Base-by-base conservation (phyloP, 2,888 invertebrate species). In the Phania funesta region DNA sequence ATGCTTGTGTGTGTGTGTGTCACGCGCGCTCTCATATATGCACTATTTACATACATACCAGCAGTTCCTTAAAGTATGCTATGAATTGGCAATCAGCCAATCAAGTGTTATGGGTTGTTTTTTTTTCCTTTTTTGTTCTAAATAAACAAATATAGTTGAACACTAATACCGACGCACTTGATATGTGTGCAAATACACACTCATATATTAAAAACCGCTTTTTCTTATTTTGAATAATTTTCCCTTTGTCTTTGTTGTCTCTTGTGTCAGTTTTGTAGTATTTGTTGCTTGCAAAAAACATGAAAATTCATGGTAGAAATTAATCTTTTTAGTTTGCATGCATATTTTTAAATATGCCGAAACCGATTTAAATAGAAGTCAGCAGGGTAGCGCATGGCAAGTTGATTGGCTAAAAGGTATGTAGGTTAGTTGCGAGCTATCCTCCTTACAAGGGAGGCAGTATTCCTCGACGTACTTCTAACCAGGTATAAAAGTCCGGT, bases 21-120 rank as follows among this genome's bases (percentile, higher is more conserved):
- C n/a, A 1, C 32, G 48, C 20, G 22, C 9, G n/a, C 9, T 16
- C 16, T 52, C 6, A 13, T 29, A 64, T 11, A 46, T 35, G 13
- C 24, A 26, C 8, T n/a, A 7, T 32, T n/a, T n/a, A n/a, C n/a
- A 13, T 13, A 20, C 26, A 67, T 68, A 26, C 13, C 38, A 64
- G 18, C 29, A 46, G 50, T 44, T 65, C 65, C 65, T 65, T 50
- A 52, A 65, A 52, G 50, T 67, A 52, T 58, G 65, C 50, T 48
- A 74, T 56, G 64, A 78, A 70, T 82, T 82, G 82, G 82, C 82
- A 78, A 74, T 68, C 70, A 74, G 82, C 82, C 82, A 82, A 70
- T 77, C 58, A 65, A 77, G 56, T 78, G 74, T 82, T 46, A 56
- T 74, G 54, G 16, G 60, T 48, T n/a, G n/a, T n/a, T n/a, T n/a